phyloP scores from a whole-genome alignment of 2,797 vertebrate species.

The Cuniculus paca region DNA sequence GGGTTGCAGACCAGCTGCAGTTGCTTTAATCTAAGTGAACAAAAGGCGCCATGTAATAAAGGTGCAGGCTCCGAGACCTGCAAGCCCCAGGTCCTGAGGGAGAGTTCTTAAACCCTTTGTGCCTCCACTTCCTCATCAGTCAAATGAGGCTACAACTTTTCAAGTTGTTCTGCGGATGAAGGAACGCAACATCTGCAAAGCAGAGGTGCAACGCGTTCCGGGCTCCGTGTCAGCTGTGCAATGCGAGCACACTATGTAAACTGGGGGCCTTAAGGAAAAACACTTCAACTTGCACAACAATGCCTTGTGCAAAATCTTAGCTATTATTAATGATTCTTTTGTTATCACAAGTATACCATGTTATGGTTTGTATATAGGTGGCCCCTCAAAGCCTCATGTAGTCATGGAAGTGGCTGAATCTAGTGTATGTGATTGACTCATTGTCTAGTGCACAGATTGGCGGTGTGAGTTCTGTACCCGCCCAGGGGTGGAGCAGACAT shows the following conservation, averaged over 20 bases:
- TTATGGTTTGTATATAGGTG: too few relatives aligned
- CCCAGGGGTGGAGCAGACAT: too few relatives aligned
- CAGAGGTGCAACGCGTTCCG: fast-evolving
- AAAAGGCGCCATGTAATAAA: background rate
- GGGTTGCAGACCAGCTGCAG: background rate
- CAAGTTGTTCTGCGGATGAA: background rate
- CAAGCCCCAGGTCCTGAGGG: background rate
- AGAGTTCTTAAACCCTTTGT: background rate
- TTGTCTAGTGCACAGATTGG: too few relatives aligned
- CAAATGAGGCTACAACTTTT: background rate
- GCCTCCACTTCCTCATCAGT: background rate
- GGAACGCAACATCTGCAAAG: background rate
- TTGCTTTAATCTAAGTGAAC: background rate
- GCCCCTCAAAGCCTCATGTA: too few relatives aligned
- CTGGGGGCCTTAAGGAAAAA: background rate
- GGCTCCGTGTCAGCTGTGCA: background rate
- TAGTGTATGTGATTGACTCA: too few relatives aligned
- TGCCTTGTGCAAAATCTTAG: background rate
- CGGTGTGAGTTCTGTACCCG: too few relatives aligned
- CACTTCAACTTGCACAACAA: background rate
- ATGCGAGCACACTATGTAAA: background rate
- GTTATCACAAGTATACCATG: conserved; percentile 26
- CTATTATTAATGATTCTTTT: conserved; percentile 41
- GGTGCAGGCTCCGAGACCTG: background rate
- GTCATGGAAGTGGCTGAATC: too few relatives aligned